Base-by-base conservation (phyloP, 2,888 invertebrate species). In the Polyommatus iphigenia region DNA sequence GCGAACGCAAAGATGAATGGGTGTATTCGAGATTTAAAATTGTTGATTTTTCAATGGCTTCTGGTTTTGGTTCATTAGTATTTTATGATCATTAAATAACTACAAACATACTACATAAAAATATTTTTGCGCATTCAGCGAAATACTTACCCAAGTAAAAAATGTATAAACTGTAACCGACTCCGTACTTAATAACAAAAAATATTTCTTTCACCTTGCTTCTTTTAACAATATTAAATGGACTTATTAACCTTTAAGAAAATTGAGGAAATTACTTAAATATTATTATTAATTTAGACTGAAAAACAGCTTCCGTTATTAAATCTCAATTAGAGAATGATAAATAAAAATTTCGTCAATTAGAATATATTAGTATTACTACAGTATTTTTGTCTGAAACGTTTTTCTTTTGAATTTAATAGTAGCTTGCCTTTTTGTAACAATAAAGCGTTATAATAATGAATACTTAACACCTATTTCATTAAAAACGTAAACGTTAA, bases 251-350 rank as follows among this genome's bases (percentile, higher is more conserved):
- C n/a, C 10, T 62, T 24, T 24, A 62, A 10, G 20, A 0, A 62
- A 62, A 62, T 24, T n/a, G n/a, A 62, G 62, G 13, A 62, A 13
- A 24, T 8, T 62, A 10, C 24, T 20, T 62, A 62, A 62, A 13
- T 50, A 50, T 50, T 62, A 24, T 62, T 24, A 62, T 24, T 72
- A n/a, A 72, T n/a, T n/a, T 41, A 72, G 20, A 3, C 18, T n/a
- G 71, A 77, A 78, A 71, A 71, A 71, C 78, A 67, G 71, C 32
- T 78, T 71, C 29, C 76, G 59, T 77, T 20, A 73, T 79, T 77
- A 77, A 71, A 78, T 76, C 77, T 78, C 77, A 79, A 78, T 78
- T 75, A 75, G 36, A 36, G 59, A 54, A 36, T 54, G 71, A 77
- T 57, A 71, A 79, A 77, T 76, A 77, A 77, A 62, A n/a, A n/a